phyloP scores from a whole-genome alignment of 2,113 vertebrate genomes.

The Phrynosoma platyrhinos region DNA sequence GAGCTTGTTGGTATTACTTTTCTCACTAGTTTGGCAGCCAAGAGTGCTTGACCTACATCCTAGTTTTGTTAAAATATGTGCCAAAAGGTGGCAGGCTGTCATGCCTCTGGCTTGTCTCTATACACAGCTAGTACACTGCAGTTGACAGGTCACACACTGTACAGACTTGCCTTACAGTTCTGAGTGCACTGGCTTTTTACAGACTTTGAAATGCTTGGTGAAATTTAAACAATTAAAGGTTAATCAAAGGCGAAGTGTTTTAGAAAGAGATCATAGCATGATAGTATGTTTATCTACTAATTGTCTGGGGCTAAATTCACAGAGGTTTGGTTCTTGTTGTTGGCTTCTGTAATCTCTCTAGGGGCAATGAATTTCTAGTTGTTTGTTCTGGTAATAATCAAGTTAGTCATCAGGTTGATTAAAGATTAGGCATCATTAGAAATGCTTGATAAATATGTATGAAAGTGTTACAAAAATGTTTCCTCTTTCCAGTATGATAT shows the following conservation, averaged over 20 bases:
- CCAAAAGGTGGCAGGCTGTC: background rate
- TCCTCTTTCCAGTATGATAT: background rate
- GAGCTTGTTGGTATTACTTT: background rate
- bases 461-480: constrained; percentile 19
- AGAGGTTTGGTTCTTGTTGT: constrained; percentile 45
- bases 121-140: background rate
- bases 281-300: constrained; percentile 64
- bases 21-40: background rate
- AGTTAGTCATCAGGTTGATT: constrained; percentile 53
- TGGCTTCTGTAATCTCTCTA: constrained; percentile 52
- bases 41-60: background rate
- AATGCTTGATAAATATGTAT: constrained; percentile 48
- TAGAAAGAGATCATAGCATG: constrained; percentile 48
- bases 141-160: background rate
- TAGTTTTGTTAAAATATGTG: background rate
- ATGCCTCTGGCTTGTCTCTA: background rate
- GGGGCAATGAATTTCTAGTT: constrained; percentile 56
- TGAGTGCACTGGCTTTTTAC: background rate
- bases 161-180: constrained; percentile 11
- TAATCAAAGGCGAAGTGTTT: constrained; percentile 64
- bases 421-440: constrained; percentile 55
- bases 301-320: constrained; percentile 56
- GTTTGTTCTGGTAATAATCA: constrained; percentile 64
- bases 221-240: constrained; percentile 69
- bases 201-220: constrained; percentile 34